Percentiles rank a stretch among this genome's conserved stretches.
phyloP scores from a whole-genome alignment of 2,888 invertebrate species.

The Gasteruption jaculator region DNA sequence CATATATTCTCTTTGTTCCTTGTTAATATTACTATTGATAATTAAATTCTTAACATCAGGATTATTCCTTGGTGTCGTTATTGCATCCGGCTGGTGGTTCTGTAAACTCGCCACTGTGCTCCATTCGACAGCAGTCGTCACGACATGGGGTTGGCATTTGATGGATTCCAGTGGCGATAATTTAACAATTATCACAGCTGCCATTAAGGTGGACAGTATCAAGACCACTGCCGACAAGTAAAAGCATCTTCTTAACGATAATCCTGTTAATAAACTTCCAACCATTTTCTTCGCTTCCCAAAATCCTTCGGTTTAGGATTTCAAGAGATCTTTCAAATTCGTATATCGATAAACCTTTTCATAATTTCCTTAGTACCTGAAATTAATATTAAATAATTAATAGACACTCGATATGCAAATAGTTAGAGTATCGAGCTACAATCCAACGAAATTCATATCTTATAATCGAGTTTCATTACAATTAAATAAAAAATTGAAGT shows the following conservation, averaged over 20 bases:
- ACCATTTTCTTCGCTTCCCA: too few relatives aligned
- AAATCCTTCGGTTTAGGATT: too few relatives aligned
- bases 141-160: constrained; percentile 36
- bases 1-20: too few relatives aligned
- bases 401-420: too few relatives aligned
- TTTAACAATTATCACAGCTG: constrained; percentile 39
- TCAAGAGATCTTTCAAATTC: too few relatives aligned
- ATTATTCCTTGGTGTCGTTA: constrained; percentile 12
- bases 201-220: constrained; percentile 40
- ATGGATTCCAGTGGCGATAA: constrained; percentile 39
- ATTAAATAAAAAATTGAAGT: too few relatives aligned
- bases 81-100: constrained; percentile 10
- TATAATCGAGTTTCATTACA: too few relatives aligned
- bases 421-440: too few relatives aligned
- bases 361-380: too few relatives aligned
- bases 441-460: too few relatives aligned
- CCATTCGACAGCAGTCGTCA: constrained; percentile 38
- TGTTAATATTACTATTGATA: constrained; percentile 5
- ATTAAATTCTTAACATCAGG: neutral
- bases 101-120: constrained; percentile 31
- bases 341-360: too few relatives aligned
- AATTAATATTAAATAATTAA: too few relatives aligned
- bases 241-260: constrained; percentile 38
- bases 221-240: constrained; percentile 38
- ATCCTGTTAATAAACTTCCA: constrained; percentile 29